These are phyloP conservation scores for Procambarus virginalis DNA, from an alignment of 1,140 invertebrate species.

Conservation along the genomic window DNA sequence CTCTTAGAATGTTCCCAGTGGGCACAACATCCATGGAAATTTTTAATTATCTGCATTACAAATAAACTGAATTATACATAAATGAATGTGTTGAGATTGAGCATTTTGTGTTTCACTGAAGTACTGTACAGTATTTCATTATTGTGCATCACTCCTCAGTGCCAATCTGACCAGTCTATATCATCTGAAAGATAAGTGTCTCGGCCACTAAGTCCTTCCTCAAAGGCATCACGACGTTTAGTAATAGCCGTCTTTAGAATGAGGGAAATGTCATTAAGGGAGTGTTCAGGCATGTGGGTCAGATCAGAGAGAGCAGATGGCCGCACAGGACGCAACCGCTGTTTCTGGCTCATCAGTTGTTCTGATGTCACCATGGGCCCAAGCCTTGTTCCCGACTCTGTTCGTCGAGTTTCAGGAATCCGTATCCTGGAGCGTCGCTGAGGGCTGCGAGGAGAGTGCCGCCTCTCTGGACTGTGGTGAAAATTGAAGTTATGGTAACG, in stretches of 20 bases:
- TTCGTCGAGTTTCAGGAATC: constrained; percentile 13
- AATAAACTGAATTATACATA: too few species aligned
- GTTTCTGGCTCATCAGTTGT: constrained; percentile 67
- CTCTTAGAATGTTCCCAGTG: too few species aligned
- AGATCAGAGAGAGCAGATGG: constrained; percentile 64
- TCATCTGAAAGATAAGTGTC: constrained; percentile 58
- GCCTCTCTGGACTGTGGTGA: constrained; percentile 33
- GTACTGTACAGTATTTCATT: not conserved
- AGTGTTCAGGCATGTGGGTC: constrained; percentile 61
- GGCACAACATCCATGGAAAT: too few species aligned
- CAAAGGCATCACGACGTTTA: constrained; percentile 63
- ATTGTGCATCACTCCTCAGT: constrained; percentile 2
- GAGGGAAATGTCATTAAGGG: constrained; percentile 67
- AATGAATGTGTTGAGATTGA: not conserved
- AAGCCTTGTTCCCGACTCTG: constrained; percentile 36
- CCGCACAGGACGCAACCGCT: constrained; percentile 65
- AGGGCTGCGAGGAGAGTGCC: constrained; percentile 35
- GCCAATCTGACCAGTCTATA: constrained; percentile 65
- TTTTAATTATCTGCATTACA: too few species aligned
- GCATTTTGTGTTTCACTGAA: not conserved
- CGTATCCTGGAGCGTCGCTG: constrained; percentile 13
- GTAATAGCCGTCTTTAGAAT: constrained; percentile 66
- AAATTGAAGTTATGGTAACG: constrained; percentile 35
- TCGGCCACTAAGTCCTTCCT: constrained; percentile 50
- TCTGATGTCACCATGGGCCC: constrained; percentile 63